Evolutionary conservation across 2,113 vertebrate genomes (phyloP).

Genomic region (Piliocolobus tephrosceles): DNA sequence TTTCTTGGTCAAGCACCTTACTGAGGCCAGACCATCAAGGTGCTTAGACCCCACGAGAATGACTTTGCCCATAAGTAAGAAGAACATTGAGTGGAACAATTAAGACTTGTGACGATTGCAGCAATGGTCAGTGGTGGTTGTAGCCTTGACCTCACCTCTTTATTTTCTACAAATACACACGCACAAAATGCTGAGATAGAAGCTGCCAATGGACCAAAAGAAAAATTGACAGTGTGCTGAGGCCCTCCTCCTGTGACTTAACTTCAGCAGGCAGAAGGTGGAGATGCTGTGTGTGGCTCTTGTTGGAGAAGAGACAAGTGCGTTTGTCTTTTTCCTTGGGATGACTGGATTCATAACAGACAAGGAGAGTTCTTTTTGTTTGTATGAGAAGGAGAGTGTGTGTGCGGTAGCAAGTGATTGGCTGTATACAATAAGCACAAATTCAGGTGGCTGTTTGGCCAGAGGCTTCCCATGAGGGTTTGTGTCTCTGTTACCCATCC

Average conservation of each 20-base stretch:
- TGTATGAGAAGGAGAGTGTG: too few relatives aligned
- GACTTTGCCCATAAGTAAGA: neutral
- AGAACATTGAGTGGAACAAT: neutral
- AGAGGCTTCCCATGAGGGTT: neutral
- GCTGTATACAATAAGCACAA: too few relatives aligned
- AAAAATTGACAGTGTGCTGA: too few relatives aligned
- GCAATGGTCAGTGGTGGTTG: neutral
- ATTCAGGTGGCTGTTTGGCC: neutral
- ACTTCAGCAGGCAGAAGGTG: neutral
- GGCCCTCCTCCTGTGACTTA: neutral
- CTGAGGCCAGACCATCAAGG: neutral
- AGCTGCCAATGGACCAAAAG: neutral
- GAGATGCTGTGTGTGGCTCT: neutral
- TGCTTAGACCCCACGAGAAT: neutral
- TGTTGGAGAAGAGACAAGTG: neutral
- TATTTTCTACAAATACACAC: neutral
- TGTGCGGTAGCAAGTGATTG: neutral
- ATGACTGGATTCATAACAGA: neutral
- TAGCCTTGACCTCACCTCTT: neutral
- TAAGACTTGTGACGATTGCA: neutral
- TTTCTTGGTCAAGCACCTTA: neutral
- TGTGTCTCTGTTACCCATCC: neutral
- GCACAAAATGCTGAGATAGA: neutral
- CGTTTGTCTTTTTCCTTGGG: neutral
- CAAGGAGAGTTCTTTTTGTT: neutral